Evolutionary conservation across 2,113 vertebrate species (phyloP).

Genomic region (Casuarius casuarius): DNA sequence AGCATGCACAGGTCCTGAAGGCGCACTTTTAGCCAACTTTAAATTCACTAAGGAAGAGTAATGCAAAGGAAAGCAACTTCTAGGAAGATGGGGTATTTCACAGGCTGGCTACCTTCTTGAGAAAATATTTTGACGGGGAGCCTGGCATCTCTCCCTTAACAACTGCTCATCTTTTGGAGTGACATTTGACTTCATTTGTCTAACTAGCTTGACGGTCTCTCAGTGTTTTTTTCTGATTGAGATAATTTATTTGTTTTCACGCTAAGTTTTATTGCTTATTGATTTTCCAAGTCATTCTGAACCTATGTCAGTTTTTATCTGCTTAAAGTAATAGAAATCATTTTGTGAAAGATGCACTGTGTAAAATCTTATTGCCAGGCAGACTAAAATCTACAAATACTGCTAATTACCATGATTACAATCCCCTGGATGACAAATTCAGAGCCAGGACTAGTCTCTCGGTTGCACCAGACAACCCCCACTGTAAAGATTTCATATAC

Average conservation of each 20-base stretch:
- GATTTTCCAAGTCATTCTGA: constrained; percentile 48
- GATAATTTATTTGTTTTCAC: constrained; percentile 63
- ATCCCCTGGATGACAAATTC: neutral
- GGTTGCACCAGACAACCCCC: neutral
- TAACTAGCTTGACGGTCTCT: neutral
- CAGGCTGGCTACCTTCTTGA: neutral
- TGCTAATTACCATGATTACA: neutral
- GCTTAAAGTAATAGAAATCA: constrained; percentile 22
- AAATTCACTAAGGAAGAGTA: neutral
- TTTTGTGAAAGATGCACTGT: neutral
- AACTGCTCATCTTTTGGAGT: neutral
- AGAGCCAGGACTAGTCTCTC: neutral
- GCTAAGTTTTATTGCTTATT: constrained; percentile 72
- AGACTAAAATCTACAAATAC: neutral
- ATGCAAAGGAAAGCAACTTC: neutral
- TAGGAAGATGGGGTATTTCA: neutral
- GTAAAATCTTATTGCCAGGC: neutral
- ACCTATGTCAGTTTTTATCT: constrained; percentile 55
- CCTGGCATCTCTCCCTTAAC: neutral
- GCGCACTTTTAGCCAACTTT: neutral
- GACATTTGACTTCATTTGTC: constrained; percentile 1
- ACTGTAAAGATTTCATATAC: neutral
- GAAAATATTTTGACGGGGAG: neutral
- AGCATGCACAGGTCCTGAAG: neutral
- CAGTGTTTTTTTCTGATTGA: constrained; percentile 6